These are phyloP conservation scores for Apaloderma vittatum DNA, from an alignment of 2,113 vertebrate species.

Conservation along the genomic window DNA sequence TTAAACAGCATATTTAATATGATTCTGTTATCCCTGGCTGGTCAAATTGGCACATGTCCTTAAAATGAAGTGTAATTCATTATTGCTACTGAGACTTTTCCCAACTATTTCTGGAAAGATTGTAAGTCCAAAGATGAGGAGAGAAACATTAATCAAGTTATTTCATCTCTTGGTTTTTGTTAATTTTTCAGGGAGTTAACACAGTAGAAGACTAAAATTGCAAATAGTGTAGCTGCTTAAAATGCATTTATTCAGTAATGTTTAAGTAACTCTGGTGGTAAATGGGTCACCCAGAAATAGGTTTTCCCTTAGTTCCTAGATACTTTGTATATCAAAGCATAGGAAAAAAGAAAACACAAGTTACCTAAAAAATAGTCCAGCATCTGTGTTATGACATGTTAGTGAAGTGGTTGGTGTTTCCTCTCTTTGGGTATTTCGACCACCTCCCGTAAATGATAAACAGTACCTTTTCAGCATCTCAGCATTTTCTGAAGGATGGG, in stretches of 20 bases:
- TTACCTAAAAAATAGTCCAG: background rate
- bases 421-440: background rate
- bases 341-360: background rate
- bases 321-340: background rate
- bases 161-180: conserved; percentile 23
- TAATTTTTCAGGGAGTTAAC: background rate
- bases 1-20: background rate
- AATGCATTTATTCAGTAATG: background rate
- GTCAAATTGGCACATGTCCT: background rate
- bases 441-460: background rate
- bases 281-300: background rate
- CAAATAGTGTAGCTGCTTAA: conserved; percentile 16
- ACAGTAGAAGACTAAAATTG: background rate
- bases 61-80: background rate
- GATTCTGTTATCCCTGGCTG: background rate
- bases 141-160: background rate
- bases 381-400: background rate
- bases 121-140: background rate
- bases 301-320: background rate
- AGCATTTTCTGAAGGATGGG: background rate
- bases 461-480: background rate
- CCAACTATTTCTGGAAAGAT: background rate
- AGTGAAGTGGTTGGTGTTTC: background rate
- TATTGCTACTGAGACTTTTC: background rate
- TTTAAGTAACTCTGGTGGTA: background rate